phyloP scores from a whole-genome alignment of 1,140 invertebrate species.

The Pseudomyrmex sp. region DNA sequence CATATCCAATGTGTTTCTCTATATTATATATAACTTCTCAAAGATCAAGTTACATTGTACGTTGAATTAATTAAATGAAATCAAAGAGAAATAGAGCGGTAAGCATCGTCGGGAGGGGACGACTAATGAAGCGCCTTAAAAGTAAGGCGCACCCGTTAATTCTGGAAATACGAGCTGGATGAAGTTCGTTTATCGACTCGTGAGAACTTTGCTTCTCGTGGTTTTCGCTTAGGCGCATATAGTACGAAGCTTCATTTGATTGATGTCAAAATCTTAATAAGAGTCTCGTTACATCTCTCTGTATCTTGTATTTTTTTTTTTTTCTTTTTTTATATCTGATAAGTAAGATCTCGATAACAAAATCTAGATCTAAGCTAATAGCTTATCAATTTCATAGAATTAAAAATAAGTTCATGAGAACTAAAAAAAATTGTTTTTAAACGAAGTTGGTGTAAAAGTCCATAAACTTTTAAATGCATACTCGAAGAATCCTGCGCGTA shows the following conservation, averaged over 20 bases:
- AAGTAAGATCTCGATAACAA: neutral
- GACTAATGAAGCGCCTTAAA: slow-evolving; percentile 47
- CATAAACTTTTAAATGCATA: neutral
- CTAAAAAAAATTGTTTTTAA: neutral
- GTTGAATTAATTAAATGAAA: slow-evolving; percentile 45
- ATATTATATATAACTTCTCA: slow-evolving; percentile 15
- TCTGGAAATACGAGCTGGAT: slow-evolving; percentile 34
- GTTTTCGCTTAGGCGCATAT: slow-evolving; percentile 42
- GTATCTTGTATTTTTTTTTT: neutral
- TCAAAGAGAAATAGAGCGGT: slow-evolving; percentile 28
- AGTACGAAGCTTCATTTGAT: slow-evolving; percentile 32
- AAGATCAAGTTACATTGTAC: slow-evolving; percentile 43
- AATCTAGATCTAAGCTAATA: neutral
- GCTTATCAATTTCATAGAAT: too few relatives aligned
- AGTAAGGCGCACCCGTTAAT: slow-evolving; percentile 45
- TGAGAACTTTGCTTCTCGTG: slow-evolving; percentile 34
- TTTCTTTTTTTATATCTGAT: neutral
- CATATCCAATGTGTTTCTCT: neutral
- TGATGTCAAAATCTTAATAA: slow-evolving; percentile 50
- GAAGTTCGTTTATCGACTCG: slow-evolving; percentile 51
- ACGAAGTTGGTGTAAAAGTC: too few relatives aligned
- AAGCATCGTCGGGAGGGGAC: slow-evolving; percentile 23
- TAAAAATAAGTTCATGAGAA: neutral
- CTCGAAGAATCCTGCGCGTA: neutral
- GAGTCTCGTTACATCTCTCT: slow-evolving; percentile 28